A percentile compares a stretch with the other conserved stretches of the same genome.
Evolutionary conservation across 2,113 vertebrate species (phyloP).

Genomic region (Lathamus discolor): DNA sequence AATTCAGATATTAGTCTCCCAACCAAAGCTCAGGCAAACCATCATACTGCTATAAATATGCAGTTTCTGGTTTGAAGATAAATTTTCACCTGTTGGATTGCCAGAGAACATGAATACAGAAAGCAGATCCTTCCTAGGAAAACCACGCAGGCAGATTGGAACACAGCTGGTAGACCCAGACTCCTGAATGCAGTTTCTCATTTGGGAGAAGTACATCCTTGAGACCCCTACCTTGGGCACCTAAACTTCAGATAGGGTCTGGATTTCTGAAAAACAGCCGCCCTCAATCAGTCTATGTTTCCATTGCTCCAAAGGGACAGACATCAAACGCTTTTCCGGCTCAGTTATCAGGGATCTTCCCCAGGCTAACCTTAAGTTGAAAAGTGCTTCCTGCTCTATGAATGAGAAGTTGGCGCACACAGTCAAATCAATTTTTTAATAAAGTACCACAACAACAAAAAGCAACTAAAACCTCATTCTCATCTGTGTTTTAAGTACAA

Average conservation of each 20-base stretch:
- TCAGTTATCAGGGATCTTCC: background rate
- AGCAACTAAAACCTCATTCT: background rate
- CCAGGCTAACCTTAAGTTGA: background rate
- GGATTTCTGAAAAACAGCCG: background rate
- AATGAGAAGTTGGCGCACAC: background rate
- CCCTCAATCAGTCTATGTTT: background rate
- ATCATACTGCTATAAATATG: background rate
- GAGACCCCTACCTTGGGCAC: background rate
- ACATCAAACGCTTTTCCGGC: background rate
- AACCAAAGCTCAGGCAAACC: background rate
- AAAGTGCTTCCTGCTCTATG: background rate
- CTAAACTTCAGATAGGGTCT: background rate
- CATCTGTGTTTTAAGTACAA: background rate
- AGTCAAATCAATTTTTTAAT: background rate
- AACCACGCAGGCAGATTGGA: background rate
- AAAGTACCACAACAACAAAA: background rate
- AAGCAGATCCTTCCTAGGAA: background rate
- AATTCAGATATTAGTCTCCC: background rate
- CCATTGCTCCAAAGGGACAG: accelerated
- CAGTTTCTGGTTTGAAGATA: background rate
- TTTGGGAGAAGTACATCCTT: background rate
- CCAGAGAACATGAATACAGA: background rate
- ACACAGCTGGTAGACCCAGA: background rate
- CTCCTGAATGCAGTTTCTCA: background rate
- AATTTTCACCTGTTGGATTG: background rate